phyloP scores from a whole-genome alignment of 2,888 invertebrate species.

The Biston betularia region DNA sequence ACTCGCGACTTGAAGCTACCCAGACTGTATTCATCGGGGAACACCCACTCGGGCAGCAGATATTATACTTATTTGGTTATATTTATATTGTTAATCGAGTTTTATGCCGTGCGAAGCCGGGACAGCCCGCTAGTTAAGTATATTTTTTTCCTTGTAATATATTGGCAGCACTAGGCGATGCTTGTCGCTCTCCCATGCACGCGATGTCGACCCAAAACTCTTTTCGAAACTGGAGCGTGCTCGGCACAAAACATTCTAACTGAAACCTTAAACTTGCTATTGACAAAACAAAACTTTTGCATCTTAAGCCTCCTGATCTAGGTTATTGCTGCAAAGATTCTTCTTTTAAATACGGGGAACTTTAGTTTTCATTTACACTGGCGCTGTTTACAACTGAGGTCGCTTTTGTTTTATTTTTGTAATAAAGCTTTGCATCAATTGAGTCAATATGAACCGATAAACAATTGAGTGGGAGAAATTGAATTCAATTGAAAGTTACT shows the following conservation, averaged over 20 bases:
- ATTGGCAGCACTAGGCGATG: not conserved
- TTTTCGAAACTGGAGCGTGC: slow-evolving; percentile 61
- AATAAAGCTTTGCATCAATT: not conserved
- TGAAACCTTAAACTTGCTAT: slow-evolving; percentile 59
- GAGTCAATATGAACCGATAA: not conserved
- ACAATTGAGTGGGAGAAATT: not conserved
- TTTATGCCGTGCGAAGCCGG: too few species aligned
- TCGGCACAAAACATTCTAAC: slow-evolving; percentile 58
- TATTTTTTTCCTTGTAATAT: too few species aligned
- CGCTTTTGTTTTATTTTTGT: not conserved
- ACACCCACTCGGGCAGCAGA: too few species aligned
- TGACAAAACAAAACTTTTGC: slow-evolving; percentile 57
- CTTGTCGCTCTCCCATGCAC: slow-evolving; percentile 43
- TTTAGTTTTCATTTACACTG: not conserved
- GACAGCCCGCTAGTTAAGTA: too few species aligned
- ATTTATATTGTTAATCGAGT: too few species aligned
- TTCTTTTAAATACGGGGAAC: not conserved
- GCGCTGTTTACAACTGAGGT: not conserved
- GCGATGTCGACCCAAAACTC: slow-evolving; percentile 33
- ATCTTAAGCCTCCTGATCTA: slow-evolving; percentile 24
- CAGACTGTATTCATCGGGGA: too few species aligned
- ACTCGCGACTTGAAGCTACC: too few species aligned
- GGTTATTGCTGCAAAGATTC: slow-evolving; percentile 21
- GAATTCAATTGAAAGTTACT: too few species aligned
- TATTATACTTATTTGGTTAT: too few species aligned